Base-by-base conservation (phyloP, 1,140 invertebrate species). In the Cephus cinctus region DNA sequence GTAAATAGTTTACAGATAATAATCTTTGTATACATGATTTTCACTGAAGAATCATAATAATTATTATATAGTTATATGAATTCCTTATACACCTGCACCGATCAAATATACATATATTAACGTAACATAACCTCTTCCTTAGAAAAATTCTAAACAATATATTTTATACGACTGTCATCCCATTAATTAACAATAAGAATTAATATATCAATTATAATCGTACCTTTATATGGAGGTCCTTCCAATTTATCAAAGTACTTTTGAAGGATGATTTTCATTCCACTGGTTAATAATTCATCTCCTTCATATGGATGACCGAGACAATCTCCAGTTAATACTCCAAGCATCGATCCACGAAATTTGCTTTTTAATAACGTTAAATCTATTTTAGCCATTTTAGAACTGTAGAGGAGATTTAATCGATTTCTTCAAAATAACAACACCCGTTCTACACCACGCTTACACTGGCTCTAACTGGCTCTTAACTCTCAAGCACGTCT, bases 251-350 rank as follows among this genome's bases (percentile, higher is more conserved):
- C 76, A 54, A 85, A 79, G 61, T 80, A 82, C 55, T 80, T 78
- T 58, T 81, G 81, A 2, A 88, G 61, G 14, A 82, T 65, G 15
- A 76, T 57, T 61, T 76, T 81, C 4, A 76, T 71, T 12, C 82
- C 78, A 11, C 32, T 43, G 9, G 71, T 70, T 2, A 73, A 35
- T 41, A 61, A 31, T 16, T 76, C 62, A 35, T 84, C 79, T n/a
- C 76, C 79, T 76, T 90, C 87, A 72, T 83, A 89, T 18, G 82
- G 80, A 30, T 79, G 76, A 39, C 88, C 88, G 11, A 88, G 69
- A 65, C 88, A 90, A 71, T 91, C 88, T 2, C 88, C 89, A 5
- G 85, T 59, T 30, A 90, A 73, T 27, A 78, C 80, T 8, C 88
- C 88, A 3, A 88, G 67, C 41, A 90, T 63, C 47, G 80, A 81